Conservation (phyloP, 2,888 invertebrate genomes). For the Ectemnius continuus region DNA sequence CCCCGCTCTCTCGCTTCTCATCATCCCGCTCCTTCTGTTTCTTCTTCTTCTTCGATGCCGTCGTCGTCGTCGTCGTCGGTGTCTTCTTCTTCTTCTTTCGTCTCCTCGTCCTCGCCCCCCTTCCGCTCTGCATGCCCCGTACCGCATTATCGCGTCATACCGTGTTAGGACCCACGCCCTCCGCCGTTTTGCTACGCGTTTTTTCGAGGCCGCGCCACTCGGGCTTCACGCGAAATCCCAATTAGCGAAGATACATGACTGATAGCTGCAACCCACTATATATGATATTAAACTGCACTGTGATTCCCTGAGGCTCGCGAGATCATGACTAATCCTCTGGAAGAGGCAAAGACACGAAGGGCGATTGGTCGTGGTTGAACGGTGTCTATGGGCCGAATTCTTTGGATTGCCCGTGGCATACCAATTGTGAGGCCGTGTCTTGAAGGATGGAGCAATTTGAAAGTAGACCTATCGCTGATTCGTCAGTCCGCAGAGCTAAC, state of each 20-base stretch:
- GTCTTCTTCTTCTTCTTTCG: constrained; percentile 27
- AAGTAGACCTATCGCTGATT: constrained; percentile 1
- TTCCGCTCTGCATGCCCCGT: constrained; percentile 43
- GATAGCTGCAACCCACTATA: constrained; percentile 30
- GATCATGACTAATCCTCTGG: neutral
- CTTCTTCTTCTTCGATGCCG: constrained; percentile 22
- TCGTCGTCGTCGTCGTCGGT: constrained; percentile 28
- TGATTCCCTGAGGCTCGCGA: neutral
- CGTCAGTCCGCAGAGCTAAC: constrained; percentile 15
- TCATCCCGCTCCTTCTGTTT: constrained; percentile 33
- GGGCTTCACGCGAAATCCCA: constrained; percentile 57
- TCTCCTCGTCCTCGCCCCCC: constrained; percentile 12
- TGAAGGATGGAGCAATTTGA: constrained; percentile 28
- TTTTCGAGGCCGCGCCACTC: constrained; percentile 25
- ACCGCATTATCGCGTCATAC: constrained; percentile 72
- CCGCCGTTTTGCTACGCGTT: constrained; percentile 37
- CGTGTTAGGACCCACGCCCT: constrained; percentile 62
- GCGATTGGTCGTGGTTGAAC: neutral
- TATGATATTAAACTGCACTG: constrained; percentile 38
- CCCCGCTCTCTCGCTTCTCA: constrained; percentile 42
- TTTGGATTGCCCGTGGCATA: neutral
- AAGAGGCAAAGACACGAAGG: neutral
- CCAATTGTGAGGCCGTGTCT: constrained; percentile 14
- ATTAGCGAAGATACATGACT: constrained; percentile 55
- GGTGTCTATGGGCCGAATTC: neutral